Base-by-base conservation (phyloP, 2,113 vertebrate species). In the Corvus moneduloides region DNA sequence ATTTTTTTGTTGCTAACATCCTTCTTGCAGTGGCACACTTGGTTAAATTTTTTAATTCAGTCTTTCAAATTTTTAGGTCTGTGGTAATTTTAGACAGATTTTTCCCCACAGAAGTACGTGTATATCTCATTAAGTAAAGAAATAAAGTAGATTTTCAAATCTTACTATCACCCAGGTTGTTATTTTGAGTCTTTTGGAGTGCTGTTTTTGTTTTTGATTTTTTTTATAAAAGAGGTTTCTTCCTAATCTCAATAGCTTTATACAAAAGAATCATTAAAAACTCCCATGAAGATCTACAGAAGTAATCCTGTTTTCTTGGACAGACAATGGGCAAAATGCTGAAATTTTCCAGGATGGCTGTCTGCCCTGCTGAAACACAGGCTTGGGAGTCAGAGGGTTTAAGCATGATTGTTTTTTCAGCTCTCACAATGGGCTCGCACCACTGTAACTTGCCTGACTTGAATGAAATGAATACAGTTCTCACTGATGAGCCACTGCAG, bases 401-500 rank as follows among this genome's bases (percentile, higher is more conserved):
- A 76, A 89, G 81, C 66, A 27, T 62, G 74, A 87, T 79, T 93
- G 63, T 10, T 87, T 82, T 95, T 91, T 87, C 51, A 80, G 76
- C 54, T 37, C 81, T 84, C 74, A 41, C 77, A 84, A 83, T 87
- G 58, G 81, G 54, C 77, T 68, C 87, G 81, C 66, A 87, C 78
- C 87, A 74, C 88, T 94, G 68, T 52, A 95, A 81, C 87, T 95
- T 49, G 88, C 75, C 79, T 79, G 84, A 43, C 84, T 80, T 92
- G 84, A 96, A 93, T 73, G 67, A 95, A 94, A 87, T 79, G 46
- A 95, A 94, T 82, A 59, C 54, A 69, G 69, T 54, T 75, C 81
- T 91, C 81, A 76, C 37, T 37, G 71, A 78, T 56, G 81, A 89
- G 67, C 66, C 66, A 82, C 93, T 46, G 63, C 61, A 55, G 89